Conservation (phyloP, 1,140 invertebrate species). For the Babylonia areolata region DNA sequence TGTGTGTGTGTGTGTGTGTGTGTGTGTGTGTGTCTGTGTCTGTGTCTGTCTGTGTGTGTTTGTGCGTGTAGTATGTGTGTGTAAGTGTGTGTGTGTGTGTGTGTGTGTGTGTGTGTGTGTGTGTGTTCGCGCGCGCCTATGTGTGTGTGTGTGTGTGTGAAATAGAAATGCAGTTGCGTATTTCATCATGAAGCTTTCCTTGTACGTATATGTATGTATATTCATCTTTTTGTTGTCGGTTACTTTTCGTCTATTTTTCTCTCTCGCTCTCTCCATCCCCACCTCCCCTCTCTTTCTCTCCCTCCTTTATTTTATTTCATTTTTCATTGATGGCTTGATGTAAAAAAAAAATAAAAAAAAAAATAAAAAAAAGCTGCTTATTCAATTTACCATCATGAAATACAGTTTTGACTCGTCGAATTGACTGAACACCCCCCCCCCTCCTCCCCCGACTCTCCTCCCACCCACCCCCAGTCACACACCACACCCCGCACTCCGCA, state of each 20-base stretch:
- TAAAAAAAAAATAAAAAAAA: no score
- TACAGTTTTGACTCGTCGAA: no score
- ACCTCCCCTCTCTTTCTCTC: not conserved
- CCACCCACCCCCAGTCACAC: no score
- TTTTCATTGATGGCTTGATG: no score
- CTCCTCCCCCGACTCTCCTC: no score
- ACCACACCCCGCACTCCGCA: no score
- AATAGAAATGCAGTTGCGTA: no score
- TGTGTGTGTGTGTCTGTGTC: not conserved
- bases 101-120: slow-evolving; percentile 27
- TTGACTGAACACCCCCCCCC: no score
- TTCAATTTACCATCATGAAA: no score
- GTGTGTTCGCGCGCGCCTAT: not conserved
- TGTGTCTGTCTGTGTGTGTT: not conserved
- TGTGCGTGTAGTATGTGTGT: slow-evolving; percentile 24
- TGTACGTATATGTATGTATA: not conserved
- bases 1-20: slow-evolving; percentile 25
- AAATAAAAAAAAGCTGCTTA: no score
- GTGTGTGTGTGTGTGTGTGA: not conserved
- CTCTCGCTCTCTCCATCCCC: not conserved
- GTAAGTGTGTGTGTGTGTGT: not conserved
- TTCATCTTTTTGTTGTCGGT: not conserved
- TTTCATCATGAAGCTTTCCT: no score
- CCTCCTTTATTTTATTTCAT: no score
- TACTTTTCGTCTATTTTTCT: not conserved